These are phyloP conservation scores for Trisateles emortualis DNA, from an alignment of 2,888 invertebrate species.

Conservation along the genomic window DNA sequence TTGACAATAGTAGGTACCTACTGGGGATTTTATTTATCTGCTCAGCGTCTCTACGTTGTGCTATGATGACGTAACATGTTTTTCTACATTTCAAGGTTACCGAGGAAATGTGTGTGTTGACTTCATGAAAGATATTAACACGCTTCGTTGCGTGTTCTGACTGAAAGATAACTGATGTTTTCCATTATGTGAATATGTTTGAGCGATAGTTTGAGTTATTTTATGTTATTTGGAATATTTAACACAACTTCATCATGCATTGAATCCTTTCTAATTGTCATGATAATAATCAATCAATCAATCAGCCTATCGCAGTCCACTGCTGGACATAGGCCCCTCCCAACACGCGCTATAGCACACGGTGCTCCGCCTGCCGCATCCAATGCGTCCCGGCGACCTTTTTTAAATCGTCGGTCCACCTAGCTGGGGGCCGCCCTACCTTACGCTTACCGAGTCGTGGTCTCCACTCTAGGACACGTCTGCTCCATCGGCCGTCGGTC, in stretches of 20 bases:
- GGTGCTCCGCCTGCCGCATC: too few relatives aligned
- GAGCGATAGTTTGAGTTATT: background rate
- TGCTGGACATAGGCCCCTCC: too few relatives aligned
- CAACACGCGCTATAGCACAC: too few relatives aligned
- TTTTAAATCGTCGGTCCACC: too few relatives aligned
- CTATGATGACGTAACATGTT: conserved; percentile 36
- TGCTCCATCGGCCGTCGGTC: too few relatives aligned
- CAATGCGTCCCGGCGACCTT: too few relatives aligned
- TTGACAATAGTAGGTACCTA: conserved; percentile 17
- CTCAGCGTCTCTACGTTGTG: conserved; percentile 7
- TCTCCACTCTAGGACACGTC: too few relatives aligned
- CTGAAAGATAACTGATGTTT: background rate
- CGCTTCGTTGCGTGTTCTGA: background rate
- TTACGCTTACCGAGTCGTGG: too few relatives aligned
- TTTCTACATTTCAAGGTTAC: conserved; percentile 14
- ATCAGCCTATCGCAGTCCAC: too few relatives aligned
- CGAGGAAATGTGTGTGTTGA: background rate
- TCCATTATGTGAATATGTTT: conserved; percentile 1
- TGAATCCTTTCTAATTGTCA: background rate
- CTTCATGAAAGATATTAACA: conserved; percentile 2
- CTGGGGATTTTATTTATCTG: conserved; percentile 21
- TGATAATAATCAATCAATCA: too few relatives aligned
- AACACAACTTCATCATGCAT: background rate
- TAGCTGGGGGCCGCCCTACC: too few relatives aligned
- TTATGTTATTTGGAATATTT: background rate